A percentile compares a stretch with the other conserved stretches of the same genome.
Conservation (phyloP, 2,888 invertebrate genomes). For the Norana najaformis region DNA sequence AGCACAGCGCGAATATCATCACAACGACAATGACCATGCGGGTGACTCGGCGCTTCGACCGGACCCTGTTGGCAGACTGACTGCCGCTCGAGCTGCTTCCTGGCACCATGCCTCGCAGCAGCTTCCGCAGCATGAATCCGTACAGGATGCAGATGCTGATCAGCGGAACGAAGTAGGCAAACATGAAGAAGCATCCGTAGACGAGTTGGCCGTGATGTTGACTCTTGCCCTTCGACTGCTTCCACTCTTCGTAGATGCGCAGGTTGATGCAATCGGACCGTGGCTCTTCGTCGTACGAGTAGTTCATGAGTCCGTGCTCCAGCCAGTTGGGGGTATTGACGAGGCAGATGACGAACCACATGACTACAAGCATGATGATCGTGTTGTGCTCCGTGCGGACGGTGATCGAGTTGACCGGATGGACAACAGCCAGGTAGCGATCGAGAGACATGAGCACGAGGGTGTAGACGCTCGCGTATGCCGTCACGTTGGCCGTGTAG, state of each 20-base stretch:
- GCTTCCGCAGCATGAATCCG: slow-evolving; percentile 75
- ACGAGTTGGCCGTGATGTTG: slow-evolving; percentile 42
- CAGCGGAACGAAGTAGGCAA: slow-evolving; percentile 85
- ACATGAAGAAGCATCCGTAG: slow-evolving; percentile 71
- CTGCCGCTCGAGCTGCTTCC: neutral
- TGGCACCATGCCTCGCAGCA: slow-evolving; percentile 26
- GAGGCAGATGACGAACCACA: slow-evolving; percentile 35
- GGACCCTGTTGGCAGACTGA: slow-evolving; percentile 75
- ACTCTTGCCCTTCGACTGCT: neutral
- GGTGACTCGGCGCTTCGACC: slow-evolving; percentile 85
- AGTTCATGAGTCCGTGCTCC: slow-evolving; percentile 26
- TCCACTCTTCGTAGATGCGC: neutral
- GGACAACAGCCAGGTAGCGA: slow-evolving; percentile 86
- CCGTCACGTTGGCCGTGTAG: slow-evolving; percentile 87
- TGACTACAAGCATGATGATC: slow-evolving; percentile 24
- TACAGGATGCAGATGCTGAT: slow-evolving; percentile 84
- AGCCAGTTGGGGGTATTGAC: slow-evolving; percentile 28
- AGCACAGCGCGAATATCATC: slow-evolving; percentile 87
- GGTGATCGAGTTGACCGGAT: slow-evolving; percentile 83
- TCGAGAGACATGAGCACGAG: slow-evolving; percentile 91
- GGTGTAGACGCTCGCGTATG: slow-evolving; percentile 90
- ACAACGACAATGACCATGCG: slow-evolving; percentile 89
- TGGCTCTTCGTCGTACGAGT: neutral
- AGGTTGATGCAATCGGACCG: slow-evolving; percentile 24
- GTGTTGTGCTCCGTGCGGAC: slow-evolving; percentile 37